A percentile compares a stretch with the other conserved stretches of the same genome.
Conservation (phyloP, 2,113 vertebrate genomes). For the Channa maculata region DNA sequence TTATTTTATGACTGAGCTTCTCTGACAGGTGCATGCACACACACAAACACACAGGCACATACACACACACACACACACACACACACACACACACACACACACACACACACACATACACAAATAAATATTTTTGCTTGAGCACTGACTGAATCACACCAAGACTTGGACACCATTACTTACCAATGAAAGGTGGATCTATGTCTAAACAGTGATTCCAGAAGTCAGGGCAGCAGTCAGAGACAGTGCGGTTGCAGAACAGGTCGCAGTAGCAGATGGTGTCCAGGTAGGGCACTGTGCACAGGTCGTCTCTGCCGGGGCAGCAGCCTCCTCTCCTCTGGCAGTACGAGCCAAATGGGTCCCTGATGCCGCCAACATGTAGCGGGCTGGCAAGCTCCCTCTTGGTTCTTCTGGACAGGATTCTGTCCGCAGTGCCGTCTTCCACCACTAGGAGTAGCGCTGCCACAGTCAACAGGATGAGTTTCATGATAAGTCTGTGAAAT, state of each 20-base stretch:
- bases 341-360: conserved; percentile 90
- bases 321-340: conserved; percentile 89
- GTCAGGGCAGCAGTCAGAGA: conserved; percentile 97
- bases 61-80: too few species aligned
- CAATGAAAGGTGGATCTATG: conserved; percentile 83
- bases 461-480: conserved; percentile 58
- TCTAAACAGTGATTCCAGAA: conserved; percentile 96
- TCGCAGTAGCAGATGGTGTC: conserved; percentile 98
- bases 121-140: too few species aligned
- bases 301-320: conserved; percentile 90
- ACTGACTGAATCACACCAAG: background rate
- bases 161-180: conserved; percentile 51
- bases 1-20: too few species aligned
- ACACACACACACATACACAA: conserved; percentile 7
- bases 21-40: too few species aligned
- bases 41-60: too few species aligned
- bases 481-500: conserved; percentile 74
- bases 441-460: conserved; percentile 77
- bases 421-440: conserved; percentile 51
- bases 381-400: conserved; percentile 84
- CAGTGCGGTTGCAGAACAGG: conserved; percentile 96
- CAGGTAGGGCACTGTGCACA: conserved; percentile 91
- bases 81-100: conserved; percentile 1
- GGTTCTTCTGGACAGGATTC: conserved; percentile 67
- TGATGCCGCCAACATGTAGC: conserved; percentile 88